phyloP scores from a whole-genome alignment of 2,113 vertebrate species.

The Tapirus terrestris region DNA sequence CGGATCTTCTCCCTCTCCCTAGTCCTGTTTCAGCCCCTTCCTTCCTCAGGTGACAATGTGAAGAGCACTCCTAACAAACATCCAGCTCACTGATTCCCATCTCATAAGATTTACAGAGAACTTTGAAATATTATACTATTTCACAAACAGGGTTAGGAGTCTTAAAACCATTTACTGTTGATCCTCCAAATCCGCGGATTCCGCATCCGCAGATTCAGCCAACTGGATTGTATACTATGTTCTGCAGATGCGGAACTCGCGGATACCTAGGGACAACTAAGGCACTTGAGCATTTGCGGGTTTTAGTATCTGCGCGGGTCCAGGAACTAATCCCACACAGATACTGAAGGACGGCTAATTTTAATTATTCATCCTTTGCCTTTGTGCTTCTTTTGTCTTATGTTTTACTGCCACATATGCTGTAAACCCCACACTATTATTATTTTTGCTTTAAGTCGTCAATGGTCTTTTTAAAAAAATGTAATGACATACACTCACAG shows the following conservation, averaged over 20 bases:
- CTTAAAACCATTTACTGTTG: not conserved
- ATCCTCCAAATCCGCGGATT: too few relatives aligned
- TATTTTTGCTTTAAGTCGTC: not conserved
- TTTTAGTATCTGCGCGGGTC: too few relatives aligned
- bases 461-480: not conserved
- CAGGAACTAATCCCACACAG: too few relatives aligned
- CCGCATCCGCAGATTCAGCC: too few relatives aligned
- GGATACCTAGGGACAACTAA: too few relatives aligned
- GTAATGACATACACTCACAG: not conserved
- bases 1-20: not conserved
- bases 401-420: not conserved
- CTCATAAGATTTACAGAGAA: not conserved
- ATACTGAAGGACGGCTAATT: not conserved
- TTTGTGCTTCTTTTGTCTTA: not conserved
- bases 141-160: not conserved
- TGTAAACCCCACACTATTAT: not conserved
- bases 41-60: not conserved
- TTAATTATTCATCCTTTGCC: not conserved
- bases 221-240: too few relatives aligned
- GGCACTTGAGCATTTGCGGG: too few relatives aligned
- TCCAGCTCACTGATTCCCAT: not conserved
- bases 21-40: not conserved
- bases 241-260: too few relatives aligned
- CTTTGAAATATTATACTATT: not conserved
- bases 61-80: not conserved